phyloP scores from a whole-genome alignment of 92 coral and sea anemone species.

The Blastomussa wellsi region DNA sequence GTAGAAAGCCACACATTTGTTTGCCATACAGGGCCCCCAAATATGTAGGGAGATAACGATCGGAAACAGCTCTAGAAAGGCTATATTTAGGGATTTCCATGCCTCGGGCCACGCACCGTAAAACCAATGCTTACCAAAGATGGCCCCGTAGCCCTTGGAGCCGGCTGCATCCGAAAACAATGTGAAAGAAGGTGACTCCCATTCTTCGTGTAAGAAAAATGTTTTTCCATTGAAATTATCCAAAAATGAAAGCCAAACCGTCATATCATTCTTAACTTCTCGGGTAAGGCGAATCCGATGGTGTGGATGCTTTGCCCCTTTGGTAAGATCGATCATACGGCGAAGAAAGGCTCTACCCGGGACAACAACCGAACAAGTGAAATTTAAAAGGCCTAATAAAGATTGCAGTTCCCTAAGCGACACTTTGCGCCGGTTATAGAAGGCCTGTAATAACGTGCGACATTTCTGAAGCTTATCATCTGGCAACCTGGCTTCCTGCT shows the following conservation, averaged over 20 bases:
- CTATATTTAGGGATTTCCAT: constrained; percentile 39
- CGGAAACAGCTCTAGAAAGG: constrained; percentile 26
- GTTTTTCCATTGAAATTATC: constrained; percentile 32
- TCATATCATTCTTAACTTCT: neutral
- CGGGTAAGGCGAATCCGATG: constrained; percentile 23
- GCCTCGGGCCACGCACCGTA: constrained; percentile 41
- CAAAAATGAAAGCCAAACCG: constrained; percentile 14
- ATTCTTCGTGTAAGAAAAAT: constrained; percentile 37
- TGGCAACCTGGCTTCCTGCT: constrained; percentile 24
- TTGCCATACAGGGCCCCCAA: constrained; percentile 40
- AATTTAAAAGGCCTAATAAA: constrained; percentile 25
- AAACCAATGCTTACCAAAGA: constrained; percentile 53
- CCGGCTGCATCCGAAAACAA: constrained; percentile 40
- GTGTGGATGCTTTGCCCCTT: constrained; percentile 19
- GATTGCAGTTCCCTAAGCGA: constrained; percentile 31
- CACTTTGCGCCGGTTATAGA: neutral
- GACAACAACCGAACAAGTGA: constrained; percentile 28
- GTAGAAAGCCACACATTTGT: constrained; percentile 23
- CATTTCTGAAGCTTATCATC: constrained; percentile 31
- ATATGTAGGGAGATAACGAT: constrained; percentile 38
- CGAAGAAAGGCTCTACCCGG: constrained; percentile 42
- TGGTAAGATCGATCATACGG: constrained; percentile 31
- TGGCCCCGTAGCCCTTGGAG: constrained; percentile 35
- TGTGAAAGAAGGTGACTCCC: constrained; percentile 21
- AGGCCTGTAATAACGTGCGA: neutral